A percentile compares a stretch with the other conserved stretches of the same genome.
Evolutionary conservation across 2,797 vertebrate genomes (phyloP).

Genomic region (Ctenopoma kingsleyae): DNA sequence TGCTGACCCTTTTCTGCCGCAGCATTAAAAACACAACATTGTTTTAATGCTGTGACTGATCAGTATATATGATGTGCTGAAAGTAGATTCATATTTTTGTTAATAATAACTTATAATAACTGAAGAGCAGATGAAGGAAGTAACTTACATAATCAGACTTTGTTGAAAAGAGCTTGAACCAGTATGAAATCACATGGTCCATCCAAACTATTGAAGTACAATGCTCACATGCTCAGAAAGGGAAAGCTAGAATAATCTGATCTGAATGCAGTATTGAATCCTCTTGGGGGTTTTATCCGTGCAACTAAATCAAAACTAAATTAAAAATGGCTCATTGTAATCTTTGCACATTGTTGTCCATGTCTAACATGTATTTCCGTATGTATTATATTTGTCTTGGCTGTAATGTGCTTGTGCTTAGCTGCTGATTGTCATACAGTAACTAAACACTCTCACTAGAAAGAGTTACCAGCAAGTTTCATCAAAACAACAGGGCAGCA

Average conservation of each 20-base stretch:
- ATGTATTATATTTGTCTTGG: conserved; percentile 1
- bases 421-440: conserved; percentile 7
- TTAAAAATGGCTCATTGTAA: too few relatives aligned
- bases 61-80: too few relatives aligned
- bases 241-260: conserved; percentile 4
- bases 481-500: conserved; percentile 32
- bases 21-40: too few relatives aligned
- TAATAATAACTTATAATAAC: background rate
- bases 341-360: background rate
- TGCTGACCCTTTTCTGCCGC: too few relatives aligned
- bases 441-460: conserved; percentile 3
- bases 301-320: background rate
- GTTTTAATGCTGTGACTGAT: too few relatives aligned
- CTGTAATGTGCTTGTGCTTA: conserved; percentile 7
- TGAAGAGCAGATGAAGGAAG: conserved; percentile 5
- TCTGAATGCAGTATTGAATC: conserved; percentile 20
- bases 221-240: conserved; percentile 19
- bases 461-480: conserved; percentile 14
- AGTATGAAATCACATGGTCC: conserved; percentile 15
- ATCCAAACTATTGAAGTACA: conserved; percentile 12
- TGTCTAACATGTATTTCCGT: conserved; percentile 13
- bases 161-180: conserved; percentile 11
- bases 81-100: background rate
- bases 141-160: conserved; percentile 1
- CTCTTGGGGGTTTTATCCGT: conserved; percentile 9